Percentiles rank a stretch among this genome's conserved stretches.
Evolutionary conservation across 2,797 vertebrate genomes (phyloP).

Genomic region (Tokudaia muenninki): DNA sequence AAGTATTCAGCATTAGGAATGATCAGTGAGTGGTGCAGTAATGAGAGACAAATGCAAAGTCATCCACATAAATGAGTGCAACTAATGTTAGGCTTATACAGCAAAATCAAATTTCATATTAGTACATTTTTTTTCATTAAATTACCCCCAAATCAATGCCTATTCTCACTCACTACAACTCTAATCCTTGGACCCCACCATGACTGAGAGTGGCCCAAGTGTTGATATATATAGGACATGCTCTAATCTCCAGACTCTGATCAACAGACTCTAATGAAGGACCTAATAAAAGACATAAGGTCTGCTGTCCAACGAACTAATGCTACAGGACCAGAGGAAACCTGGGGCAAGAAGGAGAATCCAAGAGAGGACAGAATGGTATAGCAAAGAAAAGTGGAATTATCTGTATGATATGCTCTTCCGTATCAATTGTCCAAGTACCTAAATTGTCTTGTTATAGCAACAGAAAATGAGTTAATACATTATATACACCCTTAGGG

Average conservation of each 20-base stretch:
- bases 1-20: constrained; percentile 63
- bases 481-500: not conserved
- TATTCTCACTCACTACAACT: not conserved
- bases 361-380: not conserved
- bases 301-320: not conserved
- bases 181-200: not conserved
- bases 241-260: not conserved
- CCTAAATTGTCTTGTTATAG: not conserved
- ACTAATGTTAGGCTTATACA: constrained; percentile 73
- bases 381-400: not conserved
- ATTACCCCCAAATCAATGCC: constrained; percentile 24
- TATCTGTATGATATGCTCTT: not conserved
- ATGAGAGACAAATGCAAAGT: constrained; percentile 76
- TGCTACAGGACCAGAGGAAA: not conserved
- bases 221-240: not conserved
- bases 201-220: not conserved
- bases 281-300: not conserved
- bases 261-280: not conserved
- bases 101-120: constrained; percentile 73
- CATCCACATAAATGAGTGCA: constrained; percentile 58
- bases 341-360: not conserved
- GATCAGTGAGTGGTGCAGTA: constrained; percentile 64
- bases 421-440: not conserved
- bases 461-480: not conserved
- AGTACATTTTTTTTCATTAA: constrained; percentile 69